Percentiles rank a stretch among this genome's conserved stretches.
phyloP scores from a whole-genome alignment of 2,797 vertebrate species.

The Aulostomus chinensis region DNA sequence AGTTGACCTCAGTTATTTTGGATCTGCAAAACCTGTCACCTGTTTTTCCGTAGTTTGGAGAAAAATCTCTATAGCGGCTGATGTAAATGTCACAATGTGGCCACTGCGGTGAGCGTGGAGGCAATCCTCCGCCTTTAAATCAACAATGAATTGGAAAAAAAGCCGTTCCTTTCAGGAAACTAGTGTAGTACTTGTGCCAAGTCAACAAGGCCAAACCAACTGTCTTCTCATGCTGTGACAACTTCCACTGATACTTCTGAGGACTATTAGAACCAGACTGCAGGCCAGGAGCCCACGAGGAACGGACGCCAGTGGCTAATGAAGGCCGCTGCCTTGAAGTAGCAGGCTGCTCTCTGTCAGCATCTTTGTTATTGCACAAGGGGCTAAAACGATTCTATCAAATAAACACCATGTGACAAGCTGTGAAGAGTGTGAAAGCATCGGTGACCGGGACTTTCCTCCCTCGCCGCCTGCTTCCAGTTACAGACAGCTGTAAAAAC shows the following conservation, averaged over 20 bases:
- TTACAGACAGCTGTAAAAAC: constrained; percentile 68
- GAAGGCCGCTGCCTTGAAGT: constrained; percentile 49
- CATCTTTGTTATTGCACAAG: constrained; percentile 49
- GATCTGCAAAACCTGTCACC: constrained; percentile 2
- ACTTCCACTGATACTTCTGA: constrained; percentile 68
- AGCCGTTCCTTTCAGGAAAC: constrained; percentile 45
- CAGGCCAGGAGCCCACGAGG: constrained; percentile 31
- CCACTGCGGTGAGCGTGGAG: constrained; percentile 20
- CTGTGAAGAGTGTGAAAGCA: constrained; percentile 42
- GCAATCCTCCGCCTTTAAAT: constrained; percentile 42
- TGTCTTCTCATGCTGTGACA: constrained; percentile 65
- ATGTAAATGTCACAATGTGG: constrained; percentile 33
- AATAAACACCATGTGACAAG: constrained; percentile 71
- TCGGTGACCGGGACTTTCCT: constrained; percentile 36
- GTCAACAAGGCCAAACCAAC: constrained; percentile 50
- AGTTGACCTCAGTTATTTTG: constrained; percentile 20
- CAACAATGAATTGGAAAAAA: constrained; percentile 56
- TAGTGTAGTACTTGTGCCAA: constrained; percentile 48
- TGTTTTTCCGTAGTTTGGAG: constrained; percentile 28
- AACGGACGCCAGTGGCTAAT: constrained; percentile 52
- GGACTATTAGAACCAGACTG: constrained; percentile 56
- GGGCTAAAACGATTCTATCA: constrained; percentile 54
- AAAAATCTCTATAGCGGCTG: constrained; percentile 29
- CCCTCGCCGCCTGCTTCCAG: constrained; percentile 58
- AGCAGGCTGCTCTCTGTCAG: constrained; percentile 53